These are phyloP conservation scores for Ashinkailepas kermadecensis DNA, from an alignment of 2,888 invertebrate genomes.

Conservation along the genomic window DNA sequence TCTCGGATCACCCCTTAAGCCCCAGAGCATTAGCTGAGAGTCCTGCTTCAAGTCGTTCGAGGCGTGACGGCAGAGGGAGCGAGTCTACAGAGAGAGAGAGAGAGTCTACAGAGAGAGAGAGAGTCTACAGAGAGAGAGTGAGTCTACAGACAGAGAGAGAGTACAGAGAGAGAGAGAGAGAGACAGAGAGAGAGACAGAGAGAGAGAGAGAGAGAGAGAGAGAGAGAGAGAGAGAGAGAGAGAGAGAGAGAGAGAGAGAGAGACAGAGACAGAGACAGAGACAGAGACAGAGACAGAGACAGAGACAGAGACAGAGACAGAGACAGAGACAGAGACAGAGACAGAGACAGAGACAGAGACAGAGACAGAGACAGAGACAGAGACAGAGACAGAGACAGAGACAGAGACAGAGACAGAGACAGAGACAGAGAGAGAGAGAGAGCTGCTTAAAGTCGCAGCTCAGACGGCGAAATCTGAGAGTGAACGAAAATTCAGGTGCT, in stretches of 20 bases:
- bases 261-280: constrained; percentile 18
- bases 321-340: neutral
- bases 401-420: constrained; percentile 21
- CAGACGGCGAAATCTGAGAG: no score
- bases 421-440: constrained; percentile 16
- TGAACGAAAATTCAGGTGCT: no score
- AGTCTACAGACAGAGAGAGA: neutral
- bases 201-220: no score
- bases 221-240: constrained; percentile 3
- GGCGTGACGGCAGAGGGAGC: no score
- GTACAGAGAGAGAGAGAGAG: constrained; percentile 22
- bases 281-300: constrained; percentile 12
- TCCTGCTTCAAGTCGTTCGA: no score
- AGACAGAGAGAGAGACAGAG: constrained; percentile 15
- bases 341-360: neutral
- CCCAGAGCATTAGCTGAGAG: no score
- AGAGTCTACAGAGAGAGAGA: no score
- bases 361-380: constrained; percentile 13
- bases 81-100: no score
- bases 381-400: constrained; percentile 16
- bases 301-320: constrained; percentile 18
- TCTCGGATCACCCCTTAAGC: no score
- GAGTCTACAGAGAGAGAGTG: no score
- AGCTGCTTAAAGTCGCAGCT: no score
- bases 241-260: constrained; percentile 23